These are phyloP conservation scores for Vespertilio murinus DNA, from an alignment of 2,797 vertebrate species.

Conservation along the genomic window DNA sequence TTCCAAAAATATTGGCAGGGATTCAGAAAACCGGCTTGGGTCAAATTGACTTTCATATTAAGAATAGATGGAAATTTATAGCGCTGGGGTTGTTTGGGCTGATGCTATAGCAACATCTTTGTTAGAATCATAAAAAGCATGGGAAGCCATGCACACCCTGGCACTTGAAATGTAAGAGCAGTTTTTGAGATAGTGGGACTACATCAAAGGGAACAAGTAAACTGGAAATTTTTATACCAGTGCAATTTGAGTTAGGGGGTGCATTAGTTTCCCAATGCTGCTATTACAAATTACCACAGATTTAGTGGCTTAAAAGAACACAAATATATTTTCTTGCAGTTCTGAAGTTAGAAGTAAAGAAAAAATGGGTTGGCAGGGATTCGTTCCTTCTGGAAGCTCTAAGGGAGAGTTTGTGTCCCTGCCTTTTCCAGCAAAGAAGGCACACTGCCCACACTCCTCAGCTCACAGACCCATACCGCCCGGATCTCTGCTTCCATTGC, in stretches of 20 bases:
- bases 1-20: slow-evolving; percentile 5
- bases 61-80: background rate
- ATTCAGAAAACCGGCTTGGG: background rate
- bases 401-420: background rate
- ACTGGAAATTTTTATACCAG: background rate
- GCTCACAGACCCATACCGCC: background rate
- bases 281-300: background rate
- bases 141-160: background rate
- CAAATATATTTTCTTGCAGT: background rate
- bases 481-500: background rate
- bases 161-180: background rate
- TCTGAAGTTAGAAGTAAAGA: background rate
- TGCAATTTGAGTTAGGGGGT: background rate
- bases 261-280: background rate
- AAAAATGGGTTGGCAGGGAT: background rate
- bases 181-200: background rate
- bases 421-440: background rate
- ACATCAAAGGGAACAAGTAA: background rate
- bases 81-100: background rate
- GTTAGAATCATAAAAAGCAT: background rate
- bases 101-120: background rate
- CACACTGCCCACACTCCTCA: background rate
- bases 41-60: slow-evolving; percentile 30
- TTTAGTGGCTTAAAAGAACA: slow-evolving; percentile 6
- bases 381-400: background rate